Conservation (phyloP, 2,113 vertebrate species). For the Phrynosoma blainvillii region DNA sequence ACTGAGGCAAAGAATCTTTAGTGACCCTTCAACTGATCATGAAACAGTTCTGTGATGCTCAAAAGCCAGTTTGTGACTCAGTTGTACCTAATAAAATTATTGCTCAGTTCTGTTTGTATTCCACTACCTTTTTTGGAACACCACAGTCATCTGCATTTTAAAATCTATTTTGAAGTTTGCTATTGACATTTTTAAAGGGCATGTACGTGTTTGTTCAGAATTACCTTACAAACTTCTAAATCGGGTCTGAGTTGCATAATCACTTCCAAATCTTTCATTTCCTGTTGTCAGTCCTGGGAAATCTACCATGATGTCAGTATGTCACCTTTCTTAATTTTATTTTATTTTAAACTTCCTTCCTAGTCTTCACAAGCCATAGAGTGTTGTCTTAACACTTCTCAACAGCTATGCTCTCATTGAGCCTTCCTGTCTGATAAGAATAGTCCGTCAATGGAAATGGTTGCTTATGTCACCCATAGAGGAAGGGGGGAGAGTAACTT, state of each 20-base stretch:
- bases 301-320: background rate
- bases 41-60: background rate
- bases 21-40: too few relatives aligned
- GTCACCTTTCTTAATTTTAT: conserved; percentile 26
- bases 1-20: background rate
- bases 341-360: conserved; percentile 42
- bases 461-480: background rate
- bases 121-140: background rate
- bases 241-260: conserved; percentile 4
- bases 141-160: background rate
- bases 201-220: background rate
- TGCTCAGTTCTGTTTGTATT: background rate
- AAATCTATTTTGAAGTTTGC: background rate
- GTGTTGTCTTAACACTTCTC: background rate
- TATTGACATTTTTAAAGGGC: background rate
- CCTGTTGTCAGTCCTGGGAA: conserved; percentile 67
- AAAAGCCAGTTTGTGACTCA: background rate
- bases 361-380: conserved; percentile 22
- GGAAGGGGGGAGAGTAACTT: conserved; percentile 20
- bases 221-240: background rate
- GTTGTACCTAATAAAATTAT: background rate
- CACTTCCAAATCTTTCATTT: conserved; percentile 33
- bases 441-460: conserved; percentile 20
- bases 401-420: conserved; percentile 36
- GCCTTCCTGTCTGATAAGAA: conserved; percentile 35